Evolutionary conservation across 64 coral and sea anemone species (phyloP), one percentile per base, ranked within the genome.

Genomic region (Porites lutea): DNA sequence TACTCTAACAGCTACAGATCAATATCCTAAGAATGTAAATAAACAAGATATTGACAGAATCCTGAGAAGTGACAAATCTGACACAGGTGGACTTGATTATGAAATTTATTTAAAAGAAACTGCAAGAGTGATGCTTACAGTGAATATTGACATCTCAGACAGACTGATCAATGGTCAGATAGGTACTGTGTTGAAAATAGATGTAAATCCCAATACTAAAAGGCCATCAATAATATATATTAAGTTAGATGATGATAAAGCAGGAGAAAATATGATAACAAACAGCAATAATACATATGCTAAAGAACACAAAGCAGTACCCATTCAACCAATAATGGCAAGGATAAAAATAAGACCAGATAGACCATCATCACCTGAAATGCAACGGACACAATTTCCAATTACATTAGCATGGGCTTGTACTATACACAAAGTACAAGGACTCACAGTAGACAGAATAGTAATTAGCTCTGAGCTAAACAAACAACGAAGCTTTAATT

Each of bases 81-180:
- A 88, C 13, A 88, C 85, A 74, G 85, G 69, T 54, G 67, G 85
- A 59, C 86, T 88, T 88, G 86, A 88, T 75, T 74, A 54, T 88
- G 46, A 85, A 62, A 44, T 80, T 52, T 59, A 65, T 90, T 15
- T 90, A 44, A 90, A 90, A 67, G 69, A 92, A 92, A 82, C 77
- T 55, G 65, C 90, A 11, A 92, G 90, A 92, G 90, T 92, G 6
- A 92, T 92, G 89, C 59, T 90, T 48, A 90, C 73, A 15, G 66
- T 75, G 18, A 90, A 79, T 79, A 90, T 80, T 90, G 72, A 75
- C 65, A 90, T 90, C 45, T 74, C 57, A 65, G 88, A 90, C 76
- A 90, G 52, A 77, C 75, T 90, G 13, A 84, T 92, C 61, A 92
- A 92, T 92, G 90, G 90, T 43, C 90, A 92, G 81, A 83, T 85